Evolutionary conservation across 2,888 invertebrate genomes (phyloP), one percentile per base, ranked within the genome.

Genomic region (Isoperla grammatica): DNA sequence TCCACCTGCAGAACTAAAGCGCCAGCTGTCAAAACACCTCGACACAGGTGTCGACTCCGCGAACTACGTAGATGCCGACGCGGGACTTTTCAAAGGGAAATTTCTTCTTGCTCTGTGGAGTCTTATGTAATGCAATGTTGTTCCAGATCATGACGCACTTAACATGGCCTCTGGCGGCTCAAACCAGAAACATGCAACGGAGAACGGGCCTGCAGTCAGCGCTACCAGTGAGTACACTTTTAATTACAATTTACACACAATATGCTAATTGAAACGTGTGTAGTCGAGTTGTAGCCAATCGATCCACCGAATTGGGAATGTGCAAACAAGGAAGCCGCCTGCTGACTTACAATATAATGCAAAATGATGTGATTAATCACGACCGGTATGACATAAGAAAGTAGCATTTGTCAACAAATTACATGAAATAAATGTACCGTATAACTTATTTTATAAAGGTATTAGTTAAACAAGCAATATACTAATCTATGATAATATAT

Each of bases 191-290:
- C 48, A 50, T 1, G 43, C 29, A 5, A 22, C 55, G 2, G 59
- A 59, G 15, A 81, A 82, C 61, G 86, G 85, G 63, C 86, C 86
- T 37, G 86, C 84, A 78, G 86, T 86, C 69, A 86, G 86, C 76
- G 86, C 86, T 69, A 85, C 86, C 74, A 84, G 86, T 86, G 80
- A 86, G 86, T 84, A 70, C 29, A 29, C 4, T 29, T 29, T 29
- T 4, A 29, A 29, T 29, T 29, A 29, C 29, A 29, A 8, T 29
- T 29, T 29, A 29, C 29, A 29, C n/a, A n/a, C n/a, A n/a, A n/a
- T n/a, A n/a, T n/a, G n/a, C n/a, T n/a, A n/a, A n/a, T n/a, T n/a
- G n/a, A n/a, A n/a, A n/a, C n/a, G n/a, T n/a, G n/a, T n/a, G n/a
- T n/a, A n/a, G n/a, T n/a, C n/a, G n/a, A n/a, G 11, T 12, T 11